A percentile compares a stretch with the other conserved stretches of the same genome.
These are phyloP conservation scores for Phocoena phocoena DNA, from an alignment of 2,113 vertebrate species.

Conservation along the genomic window DNA sequence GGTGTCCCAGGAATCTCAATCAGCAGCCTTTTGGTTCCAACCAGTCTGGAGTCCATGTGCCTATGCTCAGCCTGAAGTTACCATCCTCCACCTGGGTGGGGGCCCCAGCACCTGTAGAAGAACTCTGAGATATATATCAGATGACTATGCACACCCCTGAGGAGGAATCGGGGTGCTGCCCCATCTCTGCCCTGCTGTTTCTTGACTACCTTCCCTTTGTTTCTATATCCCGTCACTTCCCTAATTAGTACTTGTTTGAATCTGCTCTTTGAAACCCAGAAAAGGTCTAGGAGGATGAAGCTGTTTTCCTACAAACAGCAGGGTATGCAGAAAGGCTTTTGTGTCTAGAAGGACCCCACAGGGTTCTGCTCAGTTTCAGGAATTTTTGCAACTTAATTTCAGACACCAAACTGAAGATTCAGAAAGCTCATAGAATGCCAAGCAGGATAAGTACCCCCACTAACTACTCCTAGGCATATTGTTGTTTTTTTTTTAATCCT, in stretches of 20 bases:
- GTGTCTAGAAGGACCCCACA: not conserved
- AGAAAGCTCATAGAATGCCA: not conserved
- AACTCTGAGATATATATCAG: not conserved
- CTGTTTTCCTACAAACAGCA: not conserved
- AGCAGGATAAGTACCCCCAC: not conserved
- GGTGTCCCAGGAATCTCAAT: not conserved
- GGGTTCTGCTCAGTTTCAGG: not conserved
- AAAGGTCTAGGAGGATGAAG: not conserved
- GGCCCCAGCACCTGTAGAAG: not conserved
- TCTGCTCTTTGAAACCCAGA: not conserved
- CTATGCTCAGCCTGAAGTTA: not conserved
- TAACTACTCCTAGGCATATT: too few relatives aligned
- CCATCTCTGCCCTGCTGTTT: not conserved
- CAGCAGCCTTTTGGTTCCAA: not conserved
- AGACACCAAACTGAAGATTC: not conserved
- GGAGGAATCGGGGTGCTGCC: not conserved
- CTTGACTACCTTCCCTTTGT: not conserved
- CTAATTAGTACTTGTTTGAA: not conserved
- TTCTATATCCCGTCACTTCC: not conserved
- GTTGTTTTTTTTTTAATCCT: too few relatives aligned
- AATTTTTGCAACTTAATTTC: not conserved
- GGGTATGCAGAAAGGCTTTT: not conserved
- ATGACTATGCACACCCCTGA: not conserved
- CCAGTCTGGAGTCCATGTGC: not conserved
- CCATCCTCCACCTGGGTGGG: not conserved